Conservation (phyloP, 2,113 vertebrate species). For the Callocephalon fimbriatum region DNA sequence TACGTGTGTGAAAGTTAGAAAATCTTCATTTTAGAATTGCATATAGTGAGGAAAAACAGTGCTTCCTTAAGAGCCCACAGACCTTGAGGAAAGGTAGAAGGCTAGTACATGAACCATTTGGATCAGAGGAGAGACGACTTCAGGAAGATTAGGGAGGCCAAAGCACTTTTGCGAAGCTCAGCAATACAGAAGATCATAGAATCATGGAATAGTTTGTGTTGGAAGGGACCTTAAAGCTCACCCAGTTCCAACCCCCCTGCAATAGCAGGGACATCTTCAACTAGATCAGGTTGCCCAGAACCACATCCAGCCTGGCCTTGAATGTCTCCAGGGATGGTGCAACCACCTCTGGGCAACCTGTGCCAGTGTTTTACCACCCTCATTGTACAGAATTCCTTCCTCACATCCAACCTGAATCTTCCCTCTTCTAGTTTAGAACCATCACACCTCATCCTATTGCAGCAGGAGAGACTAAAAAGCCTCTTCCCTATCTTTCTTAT, state of each 20-base stretch:
- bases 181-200: not conserved
- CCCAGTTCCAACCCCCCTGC: not conserved
- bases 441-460: not conserved
- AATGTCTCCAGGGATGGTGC: not conserved
- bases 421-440: not conserved
- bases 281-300: not conserved
- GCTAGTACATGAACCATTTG: too few species aligned
- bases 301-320: not conserved
- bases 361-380: not conserved
- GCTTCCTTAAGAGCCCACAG: not conserved
- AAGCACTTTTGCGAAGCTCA: not conserved
- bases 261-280: not conserved
- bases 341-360: not conserved
- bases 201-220: not conserved
- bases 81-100: not conserved
- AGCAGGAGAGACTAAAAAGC: not conserved
- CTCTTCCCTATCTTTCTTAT: not conserved
- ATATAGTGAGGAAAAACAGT: not conserved
- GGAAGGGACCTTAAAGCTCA: not conserved
- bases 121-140: not conserved
- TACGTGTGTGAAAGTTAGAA: too few species aligned
- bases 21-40: not conserved
- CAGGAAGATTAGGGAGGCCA: not conserved
- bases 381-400: not conserved
- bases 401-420: not conserved